Percentiles rank a stretch among this genome's conserved stretches.
Evolutionary conservation across 1,140 invertebrate species (phyloP).

Genomic region (Temnothorax nylanderi): DNA sequence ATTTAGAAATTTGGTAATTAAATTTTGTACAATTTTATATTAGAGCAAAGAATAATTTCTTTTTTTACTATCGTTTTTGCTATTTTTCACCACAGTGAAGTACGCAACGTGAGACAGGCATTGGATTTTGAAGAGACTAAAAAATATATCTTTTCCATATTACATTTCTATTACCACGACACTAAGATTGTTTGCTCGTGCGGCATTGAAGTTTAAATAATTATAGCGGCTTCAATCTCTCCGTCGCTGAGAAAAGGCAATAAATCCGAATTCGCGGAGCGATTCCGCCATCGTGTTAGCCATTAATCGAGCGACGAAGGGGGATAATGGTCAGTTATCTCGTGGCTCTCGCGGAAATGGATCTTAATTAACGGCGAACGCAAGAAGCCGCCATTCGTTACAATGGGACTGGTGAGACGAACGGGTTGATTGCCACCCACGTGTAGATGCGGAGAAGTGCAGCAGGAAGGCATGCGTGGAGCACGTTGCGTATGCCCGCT

Average conservation of each 20-base stretch:
- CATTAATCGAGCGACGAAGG: constrained; percentile 59
- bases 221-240: not conserved
- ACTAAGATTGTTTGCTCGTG: too few relatives aligned
- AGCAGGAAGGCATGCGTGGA: constrained; percentile 38
- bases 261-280: constrained; percentile 8
- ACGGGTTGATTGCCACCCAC: constrained; percentile 69
- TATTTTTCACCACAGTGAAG: not conserved
- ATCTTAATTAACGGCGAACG: constrained; percentile 71
- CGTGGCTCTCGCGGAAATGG: constrained; percentile 28
- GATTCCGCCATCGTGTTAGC: constrained; percentile 29
- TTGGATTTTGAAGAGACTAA: not conserved
- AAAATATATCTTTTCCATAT: not conserved
- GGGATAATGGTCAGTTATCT: constrained; percentile 49
- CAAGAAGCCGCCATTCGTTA: constrained; percentile 57
- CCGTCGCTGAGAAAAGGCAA: not conserved
- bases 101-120: not conserved
- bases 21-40: not conserved
- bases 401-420: constrained; percentile 57
- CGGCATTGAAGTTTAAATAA: not conserved
- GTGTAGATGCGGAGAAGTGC: constrained; percentile 54
- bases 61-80: not conserved
- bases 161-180: not conserved
- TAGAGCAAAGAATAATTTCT: not conserved
- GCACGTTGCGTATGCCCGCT: constrained; percentile 42
- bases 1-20: not conserved